Conservation (phyloP, 2,888 invertebrate genomes). For the Parnassius apollo region DNA sequence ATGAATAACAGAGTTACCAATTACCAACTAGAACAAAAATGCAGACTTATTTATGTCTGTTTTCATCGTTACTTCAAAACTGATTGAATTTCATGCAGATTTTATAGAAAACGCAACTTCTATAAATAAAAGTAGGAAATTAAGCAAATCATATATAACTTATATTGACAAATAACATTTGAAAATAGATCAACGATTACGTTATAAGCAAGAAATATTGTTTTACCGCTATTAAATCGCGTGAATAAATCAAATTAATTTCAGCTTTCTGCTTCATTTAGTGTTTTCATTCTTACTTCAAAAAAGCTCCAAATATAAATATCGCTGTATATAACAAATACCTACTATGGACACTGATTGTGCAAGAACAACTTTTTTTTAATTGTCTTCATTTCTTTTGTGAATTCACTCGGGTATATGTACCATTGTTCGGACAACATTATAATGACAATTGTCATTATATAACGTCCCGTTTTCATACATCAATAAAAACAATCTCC, state of each 20-base stretch:
- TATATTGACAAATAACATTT: slow-evolving; percentile 18
- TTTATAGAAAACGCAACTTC: slow-evolving; percentile 5
- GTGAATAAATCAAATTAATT: slow-evolving; percentile 6
- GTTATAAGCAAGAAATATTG: slow-evolving; percentile 4
- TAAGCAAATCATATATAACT: slow-evolving; percentile 11
- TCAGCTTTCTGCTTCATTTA: background rate
- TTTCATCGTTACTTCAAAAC: background rate
- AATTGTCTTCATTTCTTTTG: slow-evolving; percentile 3
- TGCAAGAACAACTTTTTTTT: too few species aligned
- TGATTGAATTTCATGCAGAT: slow-evolving; percentile 6
- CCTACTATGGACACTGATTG: too few species aligned
- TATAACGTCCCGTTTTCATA: slow-evolving; percentile 18
- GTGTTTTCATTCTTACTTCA: background rate
- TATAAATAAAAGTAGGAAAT: slow-evolving; percentile 2
- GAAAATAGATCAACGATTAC: slow-evolving; percentile 12
- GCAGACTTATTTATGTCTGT: background rate
- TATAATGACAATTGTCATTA: slow-evolving; percentile 22
- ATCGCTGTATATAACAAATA: background rate
- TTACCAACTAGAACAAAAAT: too few species aligned
- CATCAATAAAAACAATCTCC: slow-evolving; percentile 19
- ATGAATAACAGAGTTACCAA: too few species aligned
- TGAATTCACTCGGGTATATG: slow-evolving; percentile 9
- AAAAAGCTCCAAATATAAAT: background rate
- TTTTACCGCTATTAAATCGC: slow-evolving; percentile 7
- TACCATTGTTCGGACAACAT: slow-evolving; percentile 17